phyloP scores from a whole-genome alignment of 2,113 vertebrate species.

The Rhinichthys klamathensis region DNA sequence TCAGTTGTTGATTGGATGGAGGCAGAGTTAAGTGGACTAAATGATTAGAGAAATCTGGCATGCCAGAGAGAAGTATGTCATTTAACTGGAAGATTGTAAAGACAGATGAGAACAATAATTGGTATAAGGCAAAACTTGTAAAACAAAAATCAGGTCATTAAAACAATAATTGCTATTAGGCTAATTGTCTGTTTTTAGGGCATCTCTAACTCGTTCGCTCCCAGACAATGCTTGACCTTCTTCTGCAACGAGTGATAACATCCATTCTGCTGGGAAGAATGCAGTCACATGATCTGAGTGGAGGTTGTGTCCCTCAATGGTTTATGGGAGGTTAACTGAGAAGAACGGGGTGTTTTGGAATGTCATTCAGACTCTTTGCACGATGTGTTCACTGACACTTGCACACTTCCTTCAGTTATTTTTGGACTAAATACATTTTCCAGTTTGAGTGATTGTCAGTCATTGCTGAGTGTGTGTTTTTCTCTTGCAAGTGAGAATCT shows the following conservation, averaged over 20 bases:
- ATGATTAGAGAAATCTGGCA: not conserved
- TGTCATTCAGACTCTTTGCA: not conserved
- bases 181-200: not conserved
- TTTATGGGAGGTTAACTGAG: conserved; percentile 6
- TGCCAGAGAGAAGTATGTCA: not conserved
- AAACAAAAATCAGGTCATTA: not conserved
- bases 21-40: not conserved
- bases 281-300: not conserved
- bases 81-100: not conserved
- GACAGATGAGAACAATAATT: not conserved
- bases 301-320: conserved; percentile 3
- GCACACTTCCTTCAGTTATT: not conserved
- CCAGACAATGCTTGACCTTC: conserved; percentile 25
- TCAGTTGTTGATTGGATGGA: not conserved
- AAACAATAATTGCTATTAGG: not conserved
- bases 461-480: conserved; percentile 24
- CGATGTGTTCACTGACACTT: not conserved
- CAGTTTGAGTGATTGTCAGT: not conserved
- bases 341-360: not conserved
- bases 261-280: conserved; percentile 5
- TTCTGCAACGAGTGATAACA: not conserved
- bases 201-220: conserved; percentile 23
- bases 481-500: conserved; percentile 74
- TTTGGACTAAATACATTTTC: not conserved
- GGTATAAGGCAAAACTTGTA: not conserved